Evolutionary conservation across 53 echinoderm and acorn worm genomes (phyloP), one percentile per base, ranked within the genome.

Genomic region (Actinopyga echinites): DNA sequence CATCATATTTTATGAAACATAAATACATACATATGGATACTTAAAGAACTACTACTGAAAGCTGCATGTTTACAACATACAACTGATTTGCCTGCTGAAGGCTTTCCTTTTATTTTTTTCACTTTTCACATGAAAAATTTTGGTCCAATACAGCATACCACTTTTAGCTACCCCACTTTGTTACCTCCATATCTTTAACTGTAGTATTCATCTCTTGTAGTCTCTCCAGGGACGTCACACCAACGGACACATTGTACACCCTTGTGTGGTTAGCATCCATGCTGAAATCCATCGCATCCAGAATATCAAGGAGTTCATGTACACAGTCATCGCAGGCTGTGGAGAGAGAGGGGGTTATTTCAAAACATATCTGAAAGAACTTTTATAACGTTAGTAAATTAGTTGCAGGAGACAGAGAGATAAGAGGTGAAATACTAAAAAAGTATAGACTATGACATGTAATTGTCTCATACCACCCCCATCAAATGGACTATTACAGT

Each of bases 301-400:
- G 40, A 21, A 54, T 84, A 58, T 97, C 97, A 56, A 97, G 79
- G 0, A 97, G 86, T 5, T 88, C 83, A 66, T 92, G 74, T 1
- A 94, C 90, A 61, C 97, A 97, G 79, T 90, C 92, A 79, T 97
- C 97, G 69, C 97, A 97, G 23, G 92, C 95, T 95, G 82, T 2
- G 17, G 2, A 49, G 17, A 17, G 13, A 49, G 49, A 49, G 49
- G 49, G 49, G 7, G 49, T 2, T 49, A 49, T 15, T 49, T 49
- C 49, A 49, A 49, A 40, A 49, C 17, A 49, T 8, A 7, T 13
- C 6, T 9, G 19, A 1, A 54, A 45, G 23, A 64, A 30, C 13
- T 1, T 57, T 0, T 13, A 86, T 24, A 33, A 1, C 54, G 1
- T 30, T 10, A 29, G 8, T 6, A 15, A 3, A 13, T 53, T 8